Evolutionary conservation across 2,797 vertebrate genomes (phyloP).

Genomic region (Esox lucius): DNA sequence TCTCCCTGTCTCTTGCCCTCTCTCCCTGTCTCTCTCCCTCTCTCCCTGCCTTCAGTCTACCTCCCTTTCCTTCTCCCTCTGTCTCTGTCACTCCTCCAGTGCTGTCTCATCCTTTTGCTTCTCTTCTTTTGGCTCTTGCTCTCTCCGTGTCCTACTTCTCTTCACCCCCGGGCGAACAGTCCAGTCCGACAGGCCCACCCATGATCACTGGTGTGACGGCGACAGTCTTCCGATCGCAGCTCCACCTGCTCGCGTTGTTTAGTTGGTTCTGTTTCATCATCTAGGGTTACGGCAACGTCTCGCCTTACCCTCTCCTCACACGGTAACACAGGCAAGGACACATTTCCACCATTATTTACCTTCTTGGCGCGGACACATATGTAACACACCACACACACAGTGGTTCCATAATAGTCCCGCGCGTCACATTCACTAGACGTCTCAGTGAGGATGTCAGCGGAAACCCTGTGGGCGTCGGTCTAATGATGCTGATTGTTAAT

Average conservation of each 20-base stretch:
- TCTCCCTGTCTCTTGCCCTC: neutral
- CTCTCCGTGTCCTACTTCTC: neutral
- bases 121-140: neutral
- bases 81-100: neutral
- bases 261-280: too few species aligned
- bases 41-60: neutral
- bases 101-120: neutral
- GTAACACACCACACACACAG: neutral
- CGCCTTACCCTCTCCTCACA: too few species aligned
- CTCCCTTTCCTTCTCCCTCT: neutral
- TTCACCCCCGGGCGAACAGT: too few species aligned
- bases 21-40: too few species aligned
- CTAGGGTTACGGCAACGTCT: too few species aligned
- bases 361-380: neutral
- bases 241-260: too few species aligned
- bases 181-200: too few species aligned
- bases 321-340: neutral
- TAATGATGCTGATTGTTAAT: neutral
- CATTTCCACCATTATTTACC: neutral
- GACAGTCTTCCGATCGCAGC: too few species aligned
- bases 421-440: neutral
- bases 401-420: neutral
- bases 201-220: too few species aligned
- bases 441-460: neutral
- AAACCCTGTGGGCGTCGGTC: neutral